Conservation (phyloP, 2,888 invertebrate species). For the Dilophus febrilis region DNA sequence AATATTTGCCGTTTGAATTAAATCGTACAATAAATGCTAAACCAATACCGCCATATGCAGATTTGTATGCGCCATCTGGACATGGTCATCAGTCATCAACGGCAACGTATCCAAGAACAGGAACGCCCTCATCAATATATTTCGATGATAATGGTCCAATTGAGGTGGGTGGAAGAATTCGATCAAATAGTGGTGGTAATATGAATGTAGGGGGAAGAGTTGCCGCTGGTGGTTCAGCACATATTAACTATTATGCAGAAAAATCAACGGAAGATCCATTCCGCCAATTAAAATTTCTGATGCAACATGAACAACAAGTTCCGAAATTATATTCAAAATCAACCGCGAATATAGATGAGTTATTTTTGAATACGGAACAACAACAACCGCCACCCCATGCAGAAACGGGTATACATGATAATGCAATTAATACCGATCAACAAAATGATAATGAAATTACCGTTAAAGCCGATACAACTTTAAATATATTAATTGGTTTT, state of each 20-base stretch:
- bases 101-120: slow-evolving; percentile 18
- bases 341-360: too few relatives aligned
- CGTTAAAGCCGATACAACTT: slow-evolving; percentile 40
- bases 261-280: slow-evolving; percentile 19
- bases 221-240: slow-evolving; percentile 1
- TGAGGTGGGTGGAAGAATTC: slow-evolving; percentile 23
- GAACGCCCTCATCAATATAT: slow-evolving; percentile 13
- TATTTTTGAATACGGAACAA: not conserved
- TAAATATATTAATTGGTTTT: slow-evolving; percentile 43
- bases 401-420: slow-evolving; percentile 8
- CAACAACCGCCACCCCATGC: not conserved
- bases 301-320: slow-evolving; percentile 12
- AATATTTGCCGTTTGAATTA: slow-evolving; percentile 56
- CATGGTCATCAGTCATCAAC: too few relatives aligned
- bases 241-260: slow-evolving; percentile 2
- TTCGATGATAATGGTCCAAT: slow-evolving; percentile 16
- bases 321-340: too few relatives aligned
- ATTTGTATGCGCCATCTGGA: slow-evolving; percentile 10
- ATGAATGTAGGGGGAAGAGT: slow-evolving; percentile 17
- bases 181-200: slow-evolving; percentile 20
- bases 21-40: slow-evolving; percentile 27
- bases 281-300: slow-evolving; percentile 22
- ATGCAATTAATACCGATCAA: slow-evolving; percentile 27
- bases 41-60: slow-evolving; percentile 8
- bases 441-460: slow-evolving; percentile 19